Evolutionary conservation across 2,797 vertebrate species (phyloP), one percentile per base, ranked within the genome.

Genomic region (Hipposideros larvatus): DNA sequence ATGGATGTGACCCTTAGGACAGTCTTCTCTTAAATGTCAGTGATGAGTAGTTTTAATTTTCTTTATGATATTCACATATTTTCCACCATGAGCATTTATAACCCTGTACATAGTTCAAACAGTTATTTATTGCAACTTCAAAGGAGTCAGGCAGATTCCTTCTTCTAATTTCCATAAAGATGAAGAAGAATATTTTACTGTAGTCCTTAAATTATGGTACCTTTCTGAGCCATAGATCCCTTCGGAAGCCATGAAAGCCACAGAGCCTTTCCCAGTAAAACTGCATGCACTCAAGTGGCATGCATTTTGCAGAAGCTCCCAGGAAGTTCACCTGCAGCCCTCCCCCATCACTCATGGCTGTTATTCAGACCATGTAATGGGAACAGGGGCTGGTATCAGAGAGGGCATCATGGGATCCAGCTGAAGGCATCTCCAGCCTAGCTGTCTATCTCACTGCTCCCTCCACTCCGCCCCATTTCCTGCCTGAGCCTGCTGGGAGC

Each of bases 241-340:
- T 66, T 37, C 11, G 80, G 66, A 66, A 31, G 34, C 11, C 84
- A 9, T 4, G 68, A 46, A 41, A 46, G n/a, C 57, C 31, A 24
- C 2, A 6, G 53, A 11, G 57, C 55, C 80, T 15, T 43, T 8
- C 77, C 1, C 18, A 63, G 19, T 37, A 24, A 55, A 53, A 24
- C n/a, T 2, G 0, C n/a, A 8, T 0, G 0, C 46, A 57, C 37
- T 10, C 48, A 4, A 0, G 19, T 11, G 41, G 15, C 65, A 6
- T 10, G 37, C 59, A 46, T 10, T 48, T n/a, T 37, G 68, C 68
- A 83, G 86, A 48, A 2, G 31, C 28, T 37, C 87, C 46, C 68
- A 28, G 61, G 51, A 66, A 65, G 34, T 66, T 74, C 77, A 7
- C 68, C 37, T 68, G 22, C 61, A 22, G 28, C 31, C 5, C 11